These are phyloP conservation scores for Acrossocheilus fasciatus DNA, from an alignment of 2,797 vertebrate species.

Conservation along the genomic window DNA sequence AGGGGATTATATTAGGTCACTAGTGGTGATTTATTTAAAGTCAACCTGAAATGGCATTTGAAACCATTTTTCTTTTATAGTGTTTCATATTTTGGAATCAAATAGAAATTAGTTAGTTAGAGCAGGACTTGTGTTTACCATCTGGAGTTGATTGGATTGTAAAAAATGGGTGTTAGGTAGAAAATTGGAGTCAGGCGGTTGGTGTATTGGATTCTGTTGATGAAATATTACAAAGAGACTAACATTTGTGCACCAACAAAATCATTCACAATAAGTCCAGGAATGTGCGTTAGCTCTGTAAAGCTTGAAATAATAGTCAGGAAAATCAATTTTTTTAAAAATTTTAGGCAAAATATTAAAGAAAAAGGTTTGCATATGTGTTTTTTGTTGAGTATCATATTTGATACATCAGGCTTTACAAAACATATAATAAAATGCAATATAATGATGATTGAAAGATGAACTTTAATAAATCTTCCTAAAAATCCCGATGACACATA, in stretches of 20 bases:
- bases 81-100: background rate
- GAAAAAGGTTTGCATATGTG: background rate
- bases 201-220: background rate
- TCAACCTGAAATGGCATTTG: background rate
- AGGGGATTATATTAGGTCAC: background rate
- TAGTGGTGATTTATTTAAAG: background rate
- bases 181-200: background rate
- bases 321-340: fast-evolving
- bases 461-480: too few relatives aligned
- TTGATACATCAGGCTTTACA: background rate
- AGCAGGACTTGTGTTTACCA: background rate
- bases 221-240: slow-evolving; percentile 9
- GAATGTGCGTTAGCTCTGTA: background rate
- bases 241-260: background rate
- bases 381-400: background rate
- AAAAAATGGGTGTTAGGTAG: background rate
- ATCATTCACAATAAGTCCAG: background rate
- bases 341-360: background rate
- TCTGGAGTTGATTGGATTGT: slow-evolving; percentile 18
- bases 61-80: background rate
- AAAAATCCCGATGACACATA: too few relatives aligned
- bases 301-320: background rate
- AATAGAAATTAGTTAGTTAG: background rate
- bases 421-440: too few relatives aligned
- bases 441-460: too few relatives aligned